A percentile compares a stretch with the other conserved stretches of the same genome.
These are phyloP conservation scores for Dicrurus megarhynchus DNA, from an alignment of 2,113 vertebrate genomes.

Conservation along the genomic window DNA sequence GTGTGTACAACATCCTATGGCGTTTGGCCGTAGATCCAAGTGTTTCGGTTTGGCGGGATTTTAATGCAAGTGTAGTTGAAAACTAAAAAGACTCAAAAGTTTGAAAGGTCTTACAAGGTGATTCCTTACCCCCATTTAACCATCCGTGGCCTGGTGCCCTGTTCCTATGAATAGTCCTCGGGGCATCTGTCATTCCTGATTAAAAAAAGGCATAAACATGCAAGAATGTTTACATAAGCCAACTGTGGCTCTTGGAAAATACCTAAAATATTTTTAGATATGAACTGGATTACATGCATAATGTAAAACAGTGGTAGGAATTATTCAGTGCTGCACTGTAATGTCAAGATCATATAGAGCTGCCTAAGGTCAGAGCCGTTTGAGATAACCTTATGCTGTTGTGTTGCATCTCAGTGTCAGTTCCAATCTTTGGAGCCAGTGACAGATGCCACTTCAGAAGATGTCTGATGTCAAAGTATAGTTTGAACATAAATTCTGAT, in stretches of 20 bases:
- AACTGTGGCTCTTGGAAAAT: not conserved
- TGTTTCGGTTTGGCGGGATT: not conserved
- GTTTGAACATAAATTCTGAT: not conserved
- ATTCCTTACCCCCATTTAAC: not conserved
- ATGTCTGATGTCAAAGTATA: not conserved
- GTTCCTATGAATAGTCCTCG: not conserved
- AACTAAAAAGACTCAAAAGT: not conserved
- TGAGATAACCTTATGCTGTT: accelerated
- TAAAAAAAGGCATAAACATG: not conserved
- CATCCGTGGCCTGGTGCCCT: not conserved
- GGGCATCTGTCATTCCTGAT: not conserved
- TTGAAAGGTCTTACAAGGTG: not conserved
- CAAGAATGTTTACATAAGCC: not conserved
- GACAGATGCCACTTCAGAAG: not conserved
- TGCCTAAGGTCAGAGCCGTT: not conserved
- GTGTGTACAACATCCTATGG: accelerated
- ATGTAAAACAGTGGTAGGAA: not conserved
- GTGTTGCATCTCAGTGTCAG: not conserved
- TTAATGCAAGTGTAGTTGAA: not conserved
- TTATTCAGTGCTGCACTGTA: not conserved
- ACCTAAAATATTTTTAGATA: not conserved
- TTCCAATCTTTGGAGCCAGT: not conserved
- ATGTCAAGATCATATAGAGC: not conserved
- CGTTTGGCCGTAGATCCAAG: not conserved
- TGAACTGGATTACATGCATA: not conserved